Base-by-base conservation (phyloP, 2,113 vertebrate species). In the Brachirus orientalis region DNA sequence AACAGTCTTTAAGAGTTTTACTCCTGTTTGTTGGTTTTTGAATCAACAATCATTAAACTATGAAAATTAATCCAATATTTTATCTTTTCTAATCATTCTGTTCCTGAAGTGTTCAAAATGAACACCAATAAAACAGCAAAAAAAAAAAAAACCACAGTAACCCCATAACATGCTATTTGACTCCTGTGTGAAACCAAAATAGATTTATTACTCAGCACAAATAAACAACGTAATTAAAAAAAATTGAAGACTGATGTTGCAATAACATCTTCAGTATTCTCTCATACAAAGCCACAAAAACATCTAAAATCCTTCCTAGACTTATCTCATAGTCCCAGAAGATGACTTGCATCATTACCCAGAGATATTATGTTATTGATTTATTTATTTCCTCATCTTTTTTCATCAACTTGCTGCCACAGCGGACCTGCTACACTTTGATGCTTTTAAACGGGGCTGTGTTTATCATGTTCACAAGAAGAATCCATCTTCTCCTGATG, bases 151-250 rank as follows among this genome's bases (percentile, higher is more conserved):
- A n/a, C n/a, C 33, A 54, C 35, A 37, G 3, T 56, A 56, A 56
- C 46, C 43, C 56, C 56, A 44, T 19, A 44, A 20, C 20, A 58
- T 45, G 41, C 17, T 19, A 40, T 45, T 19, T 45, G 9, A 13
- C 38, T 59, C 14, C 14, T 44, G 59, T 20, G 33, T 38, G 59
- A 62, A n/a, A 48, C 59, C 35, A 50, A 38, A 10, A 17, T 33
- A 41, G 5, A 50, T 6, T 37, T 37, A 62, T 48, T 16, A 22
- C 19, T 9, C 10, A 20, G 41, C 54, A 41, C 37, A 41, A 57
- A 1, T 41, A 41, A 57, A n/a, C n/a, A n/a, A n/a, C n/a, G n/a
- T n/a, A n/a, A n/a, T n/a, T n/a, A n/a, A n/a, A n/a, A n/a, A 41
- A 10, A 55, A 37, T 7, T 14, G 3, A 10, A 8, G 6, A 18